These are phyloP conservation scores for Gila orcuttii DNA, from an alignment of 2,113 vertebrate genomes.

Conservation along the genomic window DNA sequence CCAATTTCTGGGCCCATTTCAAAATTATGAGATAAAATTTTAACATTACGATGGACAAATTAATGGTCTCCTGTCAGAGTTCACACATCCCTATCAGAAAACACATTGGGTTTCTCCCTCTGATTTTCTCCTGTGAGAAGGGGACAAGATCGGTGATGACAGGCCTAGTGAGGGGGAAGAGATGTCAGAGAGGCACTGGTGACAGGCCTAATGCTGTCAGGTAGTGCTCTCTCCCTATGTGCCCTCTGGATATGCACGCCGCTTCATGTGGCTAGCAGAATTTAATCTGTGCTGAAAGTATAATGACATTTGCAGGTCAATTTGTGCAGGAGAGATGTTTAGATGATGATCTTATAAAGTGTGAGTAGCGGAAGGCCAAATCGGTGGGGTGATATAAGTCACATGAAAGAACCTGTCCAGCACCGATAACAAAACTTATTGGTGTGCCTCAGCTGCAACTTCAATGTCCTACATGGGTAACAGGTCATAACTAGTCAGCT, in stretches of 20 bases:
- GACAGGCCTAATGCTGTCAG: slow-evolving; percentile 52
- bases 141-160: slow-evolving; percentile 52
- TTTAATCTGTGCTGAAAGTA: slow-evolving; percentile 51
- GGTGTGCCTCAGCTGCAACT: slow-evolving; percentile 24
- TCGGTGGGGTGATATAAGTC: slow-evolving; percentile 50
- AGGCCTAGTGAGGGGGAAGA: slow-evolving; percentile 54
- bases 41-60: slow-evolving; percentile 13
- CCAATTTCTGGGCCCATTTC: background rate
- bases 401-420: slow-evolving; percentile 18
- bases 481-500: slow-evolving; percentile 1
- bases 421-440: slow-evolving; percentile 2
- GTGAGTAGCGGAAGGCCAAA: slow-evolving; percentile 17
- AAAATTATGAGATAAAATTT: background rate
- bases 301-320: slow-evolving; percentile 44
- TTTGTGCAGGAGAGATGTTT: slow-evolving; percentile 44
- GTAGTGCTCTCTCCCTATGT: slow-evolving; percentile 32
- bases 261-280: slow-evolving; percentile 33
- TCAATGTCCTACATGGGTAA: background rate
- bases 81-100: background rate
- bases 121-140: slow-evolving; percentile 28
- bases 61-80: background rate
- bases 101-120: slow-evolving; percentile 9
- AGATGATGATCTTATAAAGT: slow-evolving; percentile 42
- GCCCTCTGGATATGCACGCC: slow-evolving; percentile 46
- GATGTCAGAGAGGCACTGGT: slow-evolving; percentile 47